These are phyloP conservation scores for Machimus rusticus DNA, from an alignment of 2,888 invertebrate genomes.

Conservation along the genomic window DNA sequence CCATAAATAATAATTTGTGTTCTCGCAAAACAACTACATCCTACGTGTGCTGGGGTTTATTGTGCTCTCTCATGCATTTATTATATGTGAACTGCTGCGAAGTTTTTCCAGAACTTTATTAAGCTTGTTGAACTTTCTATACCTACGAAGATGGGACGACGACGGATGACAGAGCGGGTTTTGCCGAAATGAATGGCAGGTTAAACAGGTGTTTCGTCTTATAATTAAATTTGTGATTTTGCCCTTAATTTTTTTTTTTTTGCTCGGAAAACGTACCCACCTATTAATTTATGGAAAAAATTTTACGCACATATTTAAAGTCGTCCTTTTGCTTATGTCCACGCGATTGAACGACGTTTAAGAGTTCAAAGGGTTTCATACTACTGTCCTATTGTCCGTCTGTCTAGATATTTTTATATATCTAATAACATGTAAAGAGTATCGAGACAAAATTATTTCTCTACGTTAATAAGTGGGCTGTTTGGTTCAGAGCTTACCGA, in stretches of 20 bases:
- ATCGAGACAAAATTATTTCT: too few relatives aligned
- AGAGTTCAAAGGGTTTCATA: too few relatives aligned
- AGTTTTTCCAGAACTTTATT: conserved; percentile 28
- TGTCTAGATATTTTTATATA: too few relatives aligned
- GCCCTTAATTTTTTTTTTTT: background rate
- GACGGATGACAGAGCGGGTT: background rate
- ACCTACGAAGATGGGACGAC: background rate
- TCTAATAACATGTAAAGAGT: too few relatives aligned
- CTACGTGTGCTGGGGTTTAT: conserved; percentile 35
- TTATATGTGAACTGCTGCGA: conserved; percentile 39
- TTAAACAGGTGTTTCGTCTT: conserved; percentile 36
- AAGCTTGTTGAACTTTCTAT: conserved; percentile 35
- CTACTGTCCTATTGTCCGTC: too few relatives aligned
- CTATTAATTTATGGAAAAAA: background rate
- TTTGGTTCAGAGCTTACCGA: too few relatives aligned
- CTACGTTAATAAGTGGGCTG: too few relatives aligned
- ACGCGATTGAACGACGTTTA: background rate
- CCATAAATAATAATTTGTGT: conserved; percentile 41
- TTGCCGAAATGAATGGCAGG: background rate
- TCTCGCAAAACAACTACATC: conserved; percentile 29
- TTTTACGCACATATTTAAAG: background rate
- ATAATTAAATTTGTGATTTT: background rate
- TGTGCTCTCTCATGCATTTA: conserved; percentile 40
- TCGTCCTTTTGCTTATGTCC: background rate
- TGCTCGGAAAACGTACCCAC: background rate